phyloP scores from a whole-genome alignment of 2,888 invertebrate genomes.

The Hirudinaria manillensis region DNA sequence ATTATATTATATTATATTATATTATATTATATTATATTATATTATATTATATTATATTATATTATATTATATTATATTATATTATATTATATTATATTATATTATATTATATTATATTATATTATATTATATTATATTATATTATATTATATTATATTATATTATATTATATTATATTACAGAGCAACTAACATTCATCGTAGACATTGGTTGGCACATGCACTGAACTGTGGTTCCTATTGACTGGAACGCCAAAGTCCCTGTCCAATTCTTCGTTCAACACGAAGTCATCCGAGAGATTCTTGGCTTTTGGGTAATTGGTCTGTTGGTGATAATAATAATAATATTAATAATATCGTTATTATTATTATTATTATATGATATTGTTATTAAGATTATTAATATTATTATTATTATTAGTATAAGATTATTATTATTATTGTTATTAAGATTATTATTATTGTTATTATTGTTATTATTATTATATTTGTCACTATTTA shows the following conservation, averaged over 20 bases:
- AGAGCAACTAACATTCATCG: conserved; percentile 62
- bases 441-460: not conserved
- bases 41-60: too few relatives aligned
- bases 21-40: too few relatives aligned
- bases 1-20: too few relatives aligned
- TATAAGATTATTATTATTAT: not conserved
- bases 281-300: conserved; percentile 59
- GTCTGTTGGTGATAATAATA: conserved; percentile 35
- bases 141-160: too few relatives aligned
- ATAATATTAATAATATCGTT: not conserved
- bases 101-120: too few relatives aligned
- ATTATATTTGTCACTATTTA: too few relatives aligned
- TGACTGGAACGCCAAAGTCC: conserved; percentile 66
- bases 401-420: not conserved
- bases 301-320: conserved; percentile 75
- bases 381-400: not conserved
- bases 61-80: too few relatives aligned
- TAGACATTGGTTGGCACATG: conserved; percentile 91
- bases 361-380: not conserved
- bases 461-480: too few relatives aligned
- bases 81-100: too few relatives aligned
- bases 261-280: conserved; percentile 59
- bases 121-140: too few relatives aligned
- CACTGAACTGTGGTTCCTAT: conserved; percentile 72
- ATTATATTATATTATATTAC: too few relatives aligned